A percentile compares a stretch with the other conserved stretches of the same genome.
Evolutionary conservation across 2,888 invertebrate genomes (phyloP).

Genomic region (Peribatodes rhomboidaria): DNA sequence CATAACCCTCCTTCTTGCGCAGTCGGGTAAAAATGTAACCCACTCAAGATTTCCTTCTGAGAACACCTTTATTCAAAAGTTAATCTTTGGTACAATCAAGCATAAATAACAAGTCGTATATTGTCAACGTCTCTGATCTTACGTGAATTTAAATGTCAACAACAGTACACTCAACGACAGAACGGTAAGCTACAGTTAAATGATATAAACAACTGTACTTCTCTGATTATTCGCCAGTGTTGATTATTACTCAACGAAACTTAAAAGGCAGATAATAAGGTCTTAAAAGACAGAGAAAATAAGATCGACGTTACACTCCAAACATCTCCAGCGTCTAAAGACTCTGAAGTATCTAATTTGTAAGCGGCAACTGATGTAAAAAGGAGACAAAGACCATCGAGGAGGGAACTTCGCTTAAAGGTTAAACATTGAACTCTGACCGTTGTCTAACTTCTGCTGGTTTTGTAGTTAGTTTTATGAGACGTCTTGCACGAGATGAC

Average conservation of each 20-base stretch:
- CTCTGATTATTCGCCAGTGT: background rate
- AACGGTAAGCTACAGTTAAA: background rate
- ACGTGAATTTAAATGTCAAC: background rate
- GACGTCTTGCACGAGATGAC: background rate
- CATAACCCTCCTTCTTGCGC: no score
- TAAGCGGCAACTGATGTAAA: slow-evolving; percentile 37
- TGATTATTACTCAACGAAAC: slow-evolving; percentile 13
- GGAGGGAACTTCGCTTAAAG: slow-evolving; percentile 36
- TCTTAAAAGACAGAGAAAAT: slow-evolving; percentile 4
- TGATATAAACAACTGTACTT: background rate
- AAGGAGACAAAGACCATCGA: slow-evolving; percentile 32
- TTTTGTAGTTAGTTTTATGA: slow-evolving; percentile 25
- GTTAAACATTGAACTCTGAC: slow-evolving; percentile 39
- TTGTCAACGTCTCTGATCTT: background rate
- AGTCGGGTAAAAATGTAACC: background rate
- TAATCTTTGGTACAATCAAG: background rate
- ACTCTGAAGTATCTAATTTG: slow-evolving; percentile 36
- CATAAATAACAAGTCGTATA: background rate
- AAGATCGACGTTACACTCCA: slow-evolving; percentile 2
- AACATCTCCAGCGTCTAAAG: slow-evolving; percentile 12
- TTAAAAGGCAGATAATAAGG: no score
- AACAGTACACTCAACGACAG: background rate
- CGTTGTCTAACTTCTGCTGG: slow-evolving; percentile 26
- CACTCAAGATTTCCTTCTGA: background rate
- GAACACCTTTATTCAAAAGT: no score